A percentile compares a stretch with the other conserved stretches of the same genome.
Evolutionary conservation across 2,888 invertebrate species (phyloP).

Genomic region (Drosophila paranaensis): DNA sequence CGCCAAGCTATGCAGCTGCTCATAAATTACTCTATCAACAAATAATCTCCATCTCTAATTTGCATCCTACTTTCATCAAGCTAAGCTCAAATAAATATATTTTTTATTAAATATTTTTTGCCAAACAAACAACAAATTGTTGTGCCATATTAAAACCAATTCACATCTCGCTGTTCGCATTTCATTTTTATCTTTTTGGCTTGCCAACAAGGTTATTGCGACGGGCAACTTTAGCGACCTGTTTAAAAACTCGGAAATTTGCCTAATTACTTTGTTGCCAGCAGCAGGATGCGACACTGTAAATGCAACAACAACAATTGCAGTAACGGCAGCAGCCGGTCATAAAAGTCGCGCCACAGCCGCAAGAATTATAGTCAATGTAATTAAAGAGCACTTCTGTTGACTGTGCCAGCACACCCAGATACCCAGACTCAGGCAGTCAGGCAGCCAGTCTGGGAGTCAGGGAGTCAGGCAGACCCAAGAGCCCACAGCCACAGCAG

Average conservation of each 20-base stretch:
- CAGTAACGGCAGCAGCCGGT: constrained; percentile 50
- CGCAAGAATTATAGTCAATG: constrained; percentile 81
- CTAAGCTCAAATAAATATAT: no score
- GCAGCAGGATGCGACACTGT: constrained; percentile 47
- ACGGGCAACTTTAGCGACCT: constrained; percentile 59
- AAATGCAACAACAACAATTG: constrained; percentile 14
- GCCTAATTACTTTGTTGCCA: constrained; percentile 81
- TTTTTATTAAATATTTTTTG: background rate
- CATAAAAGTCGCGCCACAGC: constrained; percentile 78
- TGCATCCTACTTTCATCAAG: no score
- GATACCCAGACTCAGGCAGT: background rate
- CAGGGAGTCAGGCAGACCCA: constrained; percentile 22
- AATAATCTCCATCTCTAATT: background rate
- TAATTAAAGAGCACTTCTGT: constrained; percentile 81
- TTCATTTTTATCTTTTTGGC: constrained; percentile 11
- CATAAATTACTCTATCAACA: background rate
- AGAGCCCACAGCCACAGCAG: constrained; percentile 11
- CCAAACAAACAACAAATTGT: background rate
- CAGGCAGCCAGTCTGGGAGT: background rate
- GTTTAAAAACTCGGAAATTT: constrained; percentile 80
- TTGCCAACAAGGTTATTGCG: constrained; percentile 19
- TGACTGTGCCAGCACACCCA: constrained; percentile 32
- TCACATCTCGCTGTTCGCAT: background rate
- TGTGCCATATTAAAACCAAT: background rate
- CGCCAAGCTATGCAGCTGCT: background rate